Conservation (phyloP, 2,888 invertebrate genomes). For the Dusona sp. region DNA sequence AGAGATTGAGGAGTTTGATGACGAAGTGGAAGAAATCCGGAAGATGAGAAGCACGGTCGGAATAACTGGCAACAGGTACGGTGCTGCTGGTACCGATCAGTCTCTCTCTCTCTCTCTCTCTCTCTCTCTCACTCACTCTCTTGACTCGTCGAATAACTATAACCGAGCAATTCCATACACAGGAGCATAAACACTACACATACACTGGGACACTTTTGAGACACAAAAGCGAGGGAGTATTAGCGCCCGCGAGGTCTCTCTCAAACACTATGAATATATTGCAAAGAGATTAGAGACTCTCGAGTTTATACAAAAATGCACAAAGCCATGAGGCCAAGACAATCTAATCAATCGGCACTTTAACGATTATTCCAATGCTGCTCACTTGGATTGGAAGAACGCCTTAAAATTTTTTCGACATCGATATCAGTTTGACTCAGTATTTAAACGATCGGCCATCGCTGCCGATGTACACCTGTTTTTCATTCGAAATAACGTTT, state of each 20-base stretch:
- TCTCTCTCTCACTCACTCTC: constrained; percentile 72
- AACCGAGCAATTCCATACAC: constrained; percentile 18
- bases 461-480: constrained; percentile 36
- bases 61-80: constrained; percentile 73
- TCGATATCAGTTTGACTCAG: neutral
- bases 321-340: neutral
- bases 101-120: constrained; percentile 72
- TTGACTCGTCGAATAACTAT: constrained; percentile 41
- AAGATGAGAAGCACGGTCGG: constrained; percentile 17
- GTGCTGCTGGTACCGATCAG: constrained; percentile 75
- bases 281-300: neutral
- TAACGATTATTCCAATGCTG: constrained; percentile 1
- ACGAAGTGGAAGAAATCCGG: neutral
- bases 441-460: neutral
- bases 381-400: neutral
- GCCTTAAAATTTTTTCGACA: neutral
- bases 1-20: neutral
- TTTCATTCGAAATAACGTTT: neutral
- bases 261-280: constrained; percentile 13
- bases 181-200: constrained; percentile 19
- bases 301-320: neutral
- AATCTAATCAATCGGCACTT: constrained; percentile 17
- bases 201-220: constrained; percentile 17
- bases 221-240: constrained; percentile 37
- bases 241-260: neutral